Evolutionary conservation across 2,888 invertebrate species (phyloP), one percentile per base, ranked within the genome.

Genomic region (Drosophila suboccidentalis): DNA sequence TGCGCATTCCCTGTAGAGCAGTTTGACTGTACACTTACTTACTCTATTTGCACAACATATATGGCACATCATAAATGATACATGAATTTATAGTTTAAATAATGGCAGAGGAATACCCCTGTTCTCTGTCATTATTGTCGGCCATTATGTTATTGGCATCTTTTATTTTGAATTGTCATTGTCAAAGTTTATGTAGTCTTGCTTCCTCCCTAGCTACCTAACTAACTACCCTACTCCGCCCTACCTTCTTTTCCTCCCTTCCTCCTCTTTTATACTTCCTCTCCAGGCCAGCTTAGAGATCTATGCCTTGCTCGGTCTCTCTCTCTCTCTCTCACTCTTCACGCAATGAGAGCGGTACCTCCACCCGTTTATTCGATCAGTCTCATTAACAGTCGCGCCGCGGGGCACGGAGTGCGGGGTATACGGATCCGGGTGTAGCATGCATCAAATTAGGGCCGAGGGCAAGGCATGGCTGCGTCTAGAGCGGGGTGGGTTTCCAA

Each of bases 101-200:
- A n/a, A 57, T 19, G 22, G 57, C 43, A 57, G 9, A 13, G 43
- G 44, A 46, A 26, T 46, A n/a, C 5, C 57, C 19, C n/a, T 38
- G 36, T 36, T 26, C 26, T 15, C 36, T 38, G 47, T 15, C 26
- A 38, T 47, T 47, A 87, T 90, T 85, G 89, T 83, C 90, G 79
- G 87, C 89, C 84, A 90, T 90, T 89, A 89, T 80, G 89, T 86
- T 83, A 80, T 79, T 78, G 84, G 78, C 74, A 82, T 79, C 34
- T 13, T 57, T 57, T 44, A 44, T 74, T 73, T 53, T 39, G 64
- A 78, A 83, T 80, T 88, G 79, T 76, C 75, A 75, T 72, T 75
- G 81, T 69, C 66, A 64, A 60, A 60, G 71, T 58, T 46, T 47
- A 29, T 58, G 38, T 46, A 15, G 17, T 6, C 11, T 46, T 26